These are phyloP conservation scores for Drosophila tripunctata DNA, from an alignment of 2,888 invertebrate genomes.

Conservation along the genomic window DNA sequence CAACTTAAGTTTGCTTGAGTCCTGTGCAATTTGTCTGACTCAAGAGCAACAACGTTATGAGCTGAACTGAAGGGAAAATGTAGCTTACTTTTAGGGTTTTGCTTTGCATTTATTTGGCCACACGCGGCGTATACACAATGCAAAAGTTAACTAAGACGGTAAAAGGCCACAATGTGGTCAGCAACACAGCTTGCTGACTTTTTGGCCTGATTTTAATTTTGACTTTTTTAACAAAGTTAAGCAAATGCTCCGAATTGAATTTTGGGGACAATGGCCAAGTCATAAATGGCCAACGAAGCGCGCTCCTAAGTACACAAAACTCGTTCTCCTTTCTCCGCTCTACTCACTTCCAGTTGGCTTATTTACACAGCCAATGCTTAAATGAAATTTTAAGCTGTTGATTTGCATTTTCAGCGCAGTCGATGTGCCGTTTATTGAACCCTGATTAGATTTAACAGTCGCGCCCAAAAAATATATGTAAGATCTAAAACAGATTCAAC, in stretches of 20 bases:
- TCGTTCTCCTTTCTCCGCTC: not conserved
- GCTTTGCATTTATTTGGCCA: conserved; percentile 43
- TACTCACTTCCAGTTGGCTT: conserved; percentile 28
- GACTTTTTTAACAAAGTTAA: conserved; percentile 79
- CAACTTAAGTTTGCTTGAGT: conserved; percentile 74
- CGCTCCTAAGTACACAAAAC: conserved; percentile 69
- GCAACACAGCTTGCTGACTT: conserved; percentile 29
- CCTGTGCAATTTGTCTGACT: conserved; percentile 64
- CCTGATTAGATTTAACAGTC: conserved; percentile 62
- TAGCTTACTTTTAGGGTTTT: conserved; percentile 37
- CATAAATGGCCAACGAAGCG: conserved; percentile 68
- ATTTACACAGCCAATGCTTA: conserved; percentile 71
- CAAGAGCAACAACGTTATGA: conserved; percentile 8
- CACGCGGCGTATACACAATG: conserved; percentile 56
- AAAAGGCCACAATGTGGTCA: conserved; percentile 64
- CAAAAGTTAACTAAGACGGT: conserved; percentile 51
- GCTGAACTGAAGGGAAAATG: conserved; percentile 24
- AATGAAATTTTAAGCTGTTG: conserved; percentile 80
- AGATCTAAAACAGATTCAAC: conserved; percentile 43
- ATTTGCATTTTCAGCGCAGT: conserved; percentile 70
- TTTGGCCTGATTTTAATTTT: conserved; percentile 70
- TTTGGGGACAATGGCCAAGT: conserved; percentile 57
- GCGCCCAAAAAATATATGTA: conserved; percentile 37
- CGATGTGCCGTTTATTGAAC: conserved; percentile 69
- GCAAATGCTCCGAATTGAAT: conserved; percentile 72